phyloP scores from a whole-genome alignment of 2,888 invertebrate genomes.

The Poecilus cupreus region DNA sequence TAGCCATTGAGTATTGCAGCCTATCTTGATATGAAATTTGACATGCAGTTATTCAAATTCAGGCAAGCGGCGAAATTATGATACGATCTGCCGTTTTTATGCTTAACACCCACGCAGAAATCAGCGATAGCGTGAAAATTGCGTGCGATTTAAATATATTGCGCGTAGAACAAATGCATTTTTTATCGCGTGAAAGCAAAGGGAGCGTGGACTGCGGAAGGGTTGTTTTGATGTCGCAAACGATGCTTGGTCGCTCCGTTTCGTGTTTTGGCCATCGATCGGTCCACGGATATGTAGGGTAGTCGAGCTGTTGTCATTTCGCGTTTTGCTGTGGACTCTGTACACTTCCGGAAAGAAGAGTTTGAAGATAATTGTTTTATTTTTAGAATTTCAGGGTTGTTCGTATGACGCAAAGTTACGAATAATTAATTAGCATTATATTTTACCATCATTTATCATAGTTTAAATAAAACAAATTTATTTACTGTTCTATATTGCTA shows the following conservation, averaged over 20 bases:
- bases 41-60: slow-evolving; percentile 8
- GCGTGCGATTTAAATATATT: slow-evolving; percentile 8
- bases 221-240: not conserved
- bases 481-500: no score
- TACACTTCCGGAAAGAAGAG: not conserved
- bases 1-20: no score
- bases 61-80: slow-evolving; percentile 14
- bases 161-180: slow-evolving; percentile 17
- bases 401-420: no score
- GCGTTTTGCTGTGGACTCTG: not conserved
- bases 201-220: not conserved
- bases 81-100: slow-evolving; percentile 4
- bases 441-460: no score
- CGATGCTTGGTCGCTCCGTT: not conserved
- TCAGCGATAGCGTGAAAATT: slow-evolving; percentile 5
- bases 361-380: no score
- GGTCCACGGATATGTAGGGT: slow-evolving; percentile 32
- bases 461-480: no score
- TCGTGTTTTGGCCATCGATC: slow-evolving; percentile 22
- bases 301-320: slow-evolving; percentile 32
- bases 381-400: not conserved
- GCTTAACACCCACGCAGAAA: slow-evolving; percentile 1
- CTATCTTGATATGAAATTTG: not conserved
- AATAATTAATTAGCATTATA: no score
- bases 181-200: slow-evolving; percentile 12